Conservation (phyloP, 2,888 invertebrate species). For the Parochlus steinenii region DNA sequence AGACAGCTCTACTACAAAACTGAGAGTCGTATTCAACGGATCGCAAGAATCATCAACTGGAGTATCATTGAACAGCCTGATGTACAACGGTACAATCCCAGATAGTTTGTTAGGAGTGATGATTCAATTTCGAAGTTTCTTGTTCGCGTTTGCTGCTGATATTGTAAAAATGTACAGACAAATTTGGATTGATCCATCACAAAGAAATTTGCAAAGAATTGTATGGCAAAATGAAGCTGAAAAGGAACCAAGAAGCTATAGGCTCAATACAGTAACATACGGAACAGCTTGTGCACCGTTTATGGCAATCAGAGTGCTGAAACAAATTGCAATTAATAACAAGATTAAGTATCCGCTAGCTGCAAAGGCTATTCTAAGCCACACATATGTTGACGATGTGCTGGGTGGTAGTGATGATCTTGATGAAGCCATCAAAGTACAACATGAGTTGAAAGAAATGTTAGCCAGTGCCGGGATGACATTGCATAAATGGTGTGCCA, state of each 20-base stretch:
- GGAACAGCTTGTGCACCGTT: neutral
- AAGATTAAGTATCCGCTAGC: neutral
- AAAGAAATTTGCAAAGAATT: neutral
- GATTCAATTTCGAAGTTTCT: too few species aligned
- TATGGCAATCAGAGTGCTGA: neutral
- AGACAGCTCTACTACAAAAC: constrained; percentile 6
- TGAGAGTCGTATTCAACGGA: constrained; percentile 12
- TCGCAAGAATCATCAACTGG: constrained; percentile 5
- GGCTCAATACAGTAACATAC: neutral
- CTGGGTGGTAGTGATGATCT: neutral
- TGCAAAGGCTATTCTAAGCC: neutral
- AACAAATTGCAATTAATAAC: constrained; percentile 1
- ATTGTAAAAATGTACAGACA: neutral
- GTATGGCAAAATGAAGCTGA: neutral
- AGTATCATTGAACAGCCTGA: constrained; percentile 9
- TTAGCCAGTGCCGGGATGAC: neutral
- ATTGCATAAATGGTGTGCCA: neutral
- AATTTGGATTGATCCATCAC: neutral
- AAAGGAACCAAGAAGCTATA: neutral
- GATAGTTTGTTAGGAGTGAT: too few species aligned
- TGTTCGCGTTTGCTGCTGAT: neutral
- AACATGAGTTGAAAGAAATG: neutral
- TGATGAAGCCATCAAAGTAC: neutral
- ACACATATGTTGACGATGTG: neutral
- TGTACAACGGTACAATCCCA: constrained; percentile 10